Evolutionary conservation across 2,888 invertebrate genomes (phyloP).

Genomic region (Agriotes lineatus): DNA sequence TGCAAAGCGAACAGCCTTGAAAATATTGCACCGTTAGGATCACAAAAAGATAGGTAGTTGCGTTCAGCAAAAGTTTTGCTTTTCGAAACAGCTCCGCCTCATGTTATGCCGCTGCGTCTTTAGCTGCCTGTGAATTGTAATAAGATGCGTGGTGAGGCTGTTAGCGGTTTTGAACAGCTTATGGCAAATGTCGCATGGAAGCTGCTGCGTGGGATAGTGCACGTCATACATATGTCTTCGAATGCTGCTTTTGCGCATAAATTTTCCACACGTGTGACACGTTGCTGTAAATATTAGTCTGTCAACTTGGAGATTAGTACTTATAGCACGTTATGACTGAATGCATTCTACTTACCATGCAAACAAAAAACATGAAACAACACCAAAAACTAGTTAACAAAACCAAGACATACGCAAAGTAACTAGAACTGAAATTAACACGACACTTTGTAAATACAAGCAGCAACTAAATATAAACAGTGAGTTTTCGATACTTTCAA

Average conservation of each 20-base stretch:
- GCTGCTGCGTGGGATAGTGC: slow-evolving; percentile 57
- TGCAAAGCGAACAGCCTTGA: no score
- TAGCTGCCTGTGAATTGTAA: slow-evolving; percentile 56
- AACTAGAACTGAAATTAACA: slow-evolving; percentile 18
- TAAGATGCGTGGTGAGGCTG: slow-evolving; percentile 57
- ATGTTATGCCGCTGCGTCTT: slow-evolving; percentile 39
- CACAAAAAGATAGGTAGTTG: no score
- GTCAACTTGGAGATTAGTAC: no score
- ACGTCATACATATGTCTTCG: slow-evolving; percentile 59
- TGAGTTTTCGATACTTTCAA: no score
- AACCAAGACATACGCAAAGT: slow-evolving; percentile 10
- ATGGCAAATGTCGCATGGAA: slow-evolving; percentile 58
- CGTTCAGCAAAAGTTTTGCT: no score
- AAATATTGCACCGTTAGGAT: no score
- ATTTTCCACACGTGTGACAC: slow-evolving; percentile 57
- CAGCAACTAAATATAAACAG: no score
- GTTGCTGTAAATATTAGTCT: slow-evolving; percentile 57
- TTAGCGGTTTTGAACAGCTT: slow-evolving; percentile 59
- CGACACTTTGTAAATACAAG: slow-evolving; percentile 6
- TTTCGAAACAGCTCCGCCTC: no score
- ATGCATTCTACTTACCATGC: slow-evolving; percentile 61
- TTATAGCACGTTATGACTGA: no score
- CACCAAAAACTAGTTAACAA: slow-evolving; percentile 26
- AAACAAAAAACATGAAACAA: slow-evolving; percentile 43
- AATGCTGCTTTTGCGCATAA: slow-evolving; percentile 58